Evolutionary conservation across 2,797 vertebrate genomes (phyloP), one percentile per base, ranked within the genome.

Genomic region (Vireo griseus): DNA sequence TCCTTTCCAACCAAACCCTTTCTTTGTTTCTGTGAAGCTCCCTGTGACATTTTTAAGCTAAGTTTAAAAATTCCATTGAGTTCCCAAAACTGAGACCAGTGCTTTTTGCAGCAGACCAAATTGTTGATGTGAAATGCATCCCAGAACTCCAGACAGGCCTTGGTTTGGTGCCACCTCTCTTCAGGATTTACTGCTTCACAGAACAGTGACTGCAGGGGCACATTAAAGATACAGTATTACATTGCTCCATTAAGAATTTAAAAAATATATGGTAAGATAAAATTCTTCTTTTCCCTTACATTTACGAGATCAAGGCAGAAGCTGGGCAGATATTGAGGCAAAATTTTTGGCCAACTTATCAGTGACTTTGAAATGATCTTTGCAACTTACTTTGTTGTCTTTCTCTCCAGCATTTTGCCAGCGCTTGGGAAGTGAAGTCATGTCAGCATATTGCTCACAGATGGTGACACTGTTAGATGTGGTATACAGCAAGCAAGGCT

Each of bases 381-480:
- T 28, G 28, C 37, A 67, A 54, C 28, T 75, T 71, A 3, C 13
- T 92, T 80, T 66, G 19, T 71, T 50, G 28, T 88, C 15, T 80
- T 91, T 59, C 22, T 74, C 54, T 57, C 61, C 42, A 58, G 63
- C 61, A 42, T 89, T 93, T 81, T 73, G 42, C 83, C 86, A 83
- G 69, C 0, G 1, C 76, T 92, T 66, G 61, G 78, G 47, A 61
- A 91, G 69, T 86, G 91, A 88, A 86, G 57, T 83, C 50, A 72
- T 65, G 82, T 83, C 6, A 4, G 73, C 76, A 65, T 66, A 51
- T 69, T 92, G 83, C 67, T 94, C 80, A 67, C 91, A 92, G 88
- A 77, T 91, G 87, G 89, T 94, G 95, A 84, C 69, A 51, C 58
- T 40, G 68, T 86, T 93, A 83, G 82, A 59, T 94, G 82, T 66